Conservation (phyloP, 2,888 invertebrate genomes). For the Temnothorax unifasciatus region DNA sequence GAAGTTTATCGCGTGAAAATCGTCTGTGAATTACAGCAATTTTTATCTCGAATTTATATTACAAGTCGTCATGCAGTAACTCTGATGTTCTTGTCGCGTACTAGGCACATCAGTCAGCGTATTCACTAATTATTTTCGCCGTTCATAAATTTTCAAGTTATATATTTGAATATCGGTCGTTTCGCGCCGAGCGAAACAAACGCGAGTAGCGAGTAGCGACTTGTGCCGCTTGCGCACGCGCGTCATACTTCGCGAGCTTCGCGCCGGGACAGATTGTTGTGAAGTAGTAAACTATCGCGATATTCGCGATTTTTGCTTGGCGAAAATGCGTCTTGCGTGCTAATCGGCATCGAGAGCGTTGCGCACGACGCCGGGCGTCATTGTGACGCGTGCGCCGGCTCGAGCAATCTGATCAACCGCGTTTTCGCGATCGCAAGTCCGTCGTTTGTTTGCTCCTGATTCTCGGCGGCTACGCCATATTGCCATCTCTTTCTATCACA, state of each 20-base stretch:
- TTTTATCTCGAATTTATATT: not conserved
- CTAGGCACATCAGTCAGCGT: not conserved
- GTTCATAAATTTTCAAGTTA: too few species aligned
- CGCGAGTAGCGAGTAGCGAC: not conserved
- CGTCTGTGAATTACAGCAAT: not conserved
- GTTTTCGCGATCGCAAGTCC: not conserved
- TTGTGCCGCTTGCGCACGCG: not conserved
- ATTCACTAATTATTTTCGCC: not conserved
- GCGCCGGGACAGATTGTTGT: not conserved
- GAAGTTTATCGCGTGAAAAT: too few species aligned
- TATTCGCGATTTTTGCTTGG: not conserved
- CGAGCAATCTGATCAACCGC: not conserved
- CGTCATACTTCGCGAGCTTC: not conserved
- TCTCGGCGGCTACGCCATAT: not conserved
- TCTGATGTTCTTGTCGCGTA: not conserved
- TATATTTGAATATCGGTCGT: not conserved
- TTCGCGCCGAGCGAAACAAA: not conserved
- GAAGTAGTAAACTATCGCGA: not conserved
- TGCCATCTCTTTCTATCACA: not conserved
- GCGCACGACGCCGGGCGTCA: not conserved
- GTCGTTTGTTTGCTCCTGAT: too few species aligned
- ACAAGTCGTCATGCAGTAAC: not conserved
- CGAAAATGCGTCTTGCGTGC: not conserved
- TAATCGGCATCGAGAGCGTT: not conserved
- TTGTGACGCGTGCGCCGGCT: not conserved